Evolutionary conservation across 1,140 invertebrate genomes (phyloP).

Genomic region (Scaptomyza montana): DNA sequence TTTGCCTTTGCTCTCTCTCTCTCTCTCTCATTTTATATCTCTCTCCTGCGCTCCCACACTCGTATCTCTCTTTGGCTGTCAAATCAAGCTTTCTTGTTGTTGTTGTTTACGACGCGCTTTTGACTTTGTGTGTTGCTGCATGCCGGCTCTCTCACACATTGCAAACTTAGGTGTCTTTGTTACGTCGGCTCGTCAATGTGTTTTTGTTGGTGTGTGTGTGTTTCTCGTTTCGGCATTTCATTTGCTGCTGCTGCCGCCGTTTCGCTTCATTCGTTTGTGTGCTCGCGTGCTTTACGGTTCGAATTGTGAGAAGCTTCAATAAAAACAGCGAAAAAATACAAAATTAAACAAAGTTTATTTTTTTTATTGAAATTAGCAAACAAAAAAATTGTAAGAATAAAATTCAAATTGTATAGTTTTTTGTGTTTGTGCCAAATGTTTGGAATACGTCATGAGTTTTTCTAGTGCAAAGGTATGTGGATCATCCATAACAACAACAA

Average conservation of each 20-base stretch:
- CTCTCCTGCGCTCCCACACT: constrained; percentile 18
- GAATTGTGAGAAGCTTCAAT: constrained; percentile 53
- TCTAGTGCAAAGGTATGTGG: constrained; percentile 48
- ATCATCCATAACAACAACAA: constrained; percentile 41
- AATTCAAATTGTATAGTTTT: constrained; percentile 26
- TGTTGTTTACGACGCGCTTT: constrained; percentile 67
- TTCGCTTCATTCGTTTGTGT: constrained; percentile 78
- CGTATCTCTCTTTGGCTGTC: constrained; percentile 9
- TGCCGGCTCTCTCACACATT: constrained; percentile 61
- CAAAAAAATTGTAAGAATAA: constrained; percentile 5
- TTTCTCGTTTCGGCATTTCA: constrained; percentile 67
- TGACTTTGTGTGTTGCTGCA: constrained; percentile 50
- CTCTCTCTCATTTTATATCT: constrained; percentile 6
- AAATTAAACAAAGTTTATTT: constrained; percentile 7
- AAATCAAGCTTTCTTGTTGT: constrained; percentile 43
- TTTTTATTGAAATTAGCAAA: constrained; percentile 2
- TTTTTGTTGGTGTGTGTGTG: constrained; percentile 7
- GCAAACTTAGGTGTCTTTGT: constrained; percentile 49
- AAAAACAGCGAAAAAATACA: constrained; percentile 20
- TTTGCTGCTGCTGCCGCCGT: constrained; percentile 67
- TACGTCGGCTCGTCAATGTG: constrained; percentile 8
- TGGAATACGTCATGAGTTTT: constrained; percentile 14
- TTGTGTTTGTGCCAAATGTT: constrained; percentile 36
- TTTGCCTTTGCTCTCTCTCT: too few species aligned
- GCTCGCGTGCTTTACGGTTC: constrained; percentile 76